Conservation (phyloP, 2,888 invertebrate genomes). For the Stenoptilia bipunctidactyla region DNA sequence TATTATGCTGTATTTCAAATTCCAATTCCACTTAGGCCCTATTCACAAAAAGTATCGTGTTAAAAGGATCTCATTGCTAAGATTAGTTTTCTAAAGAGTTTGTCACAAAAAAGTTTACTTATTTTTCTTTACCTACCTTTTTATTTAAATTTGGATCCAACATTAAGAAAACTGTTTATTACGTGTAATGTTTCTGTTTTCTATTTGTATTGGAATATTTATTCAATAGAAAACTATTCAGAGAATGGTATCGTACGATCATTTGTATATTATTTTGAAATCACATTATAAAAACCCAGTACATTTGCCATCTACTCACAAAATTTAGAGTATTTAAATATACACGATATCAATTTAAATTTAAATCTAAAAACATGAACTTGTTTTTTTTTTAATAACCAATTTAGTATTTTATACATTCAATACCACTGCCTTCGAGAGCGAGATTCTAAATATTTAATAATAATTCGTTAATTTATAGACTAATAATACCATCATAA, state of each 20-base stretch:
- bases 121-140: neutral
- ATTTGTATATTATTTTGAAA: constrained; percentile 23
- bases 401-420: constrained; percentile 47
- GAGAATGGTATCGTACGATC: constrained; percentile 18
- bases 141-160: no score
- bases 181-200: neutral
- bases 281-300: constrained; percentile 49
- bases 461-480: constrained; percentile 56
- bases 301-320: constrained; percentile 49
- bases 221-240: constrained; percentile 30
- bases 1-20: neutral
- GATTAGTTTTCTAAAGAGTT: constrained; percentile 31
- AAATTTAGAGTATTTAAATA: constrained; percentile 50
- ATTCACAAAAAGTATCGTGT: no score
- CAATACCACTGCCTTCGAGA: constrained; percentile 60
- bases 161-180: no score
- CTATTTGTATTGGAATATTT: constrained; percentile 4
- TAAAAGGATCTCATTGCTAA: constrained; percentile 10
- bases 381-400: constrained; percentile 50
- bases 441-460: constrained; percentile 64
- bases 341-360: constrained; percentile 51
- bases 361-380: constrained; percentile 59
- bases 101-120: neutral
- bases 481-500: constrained; percentile 67
- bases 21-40: no score